Percentiles rank a stretch among this genome's conserved stretches.
Evolutionary conservation across 2,797 vertebrate genomes (phyloP).

Genomic region (Coendou prehensilis): DNA sequence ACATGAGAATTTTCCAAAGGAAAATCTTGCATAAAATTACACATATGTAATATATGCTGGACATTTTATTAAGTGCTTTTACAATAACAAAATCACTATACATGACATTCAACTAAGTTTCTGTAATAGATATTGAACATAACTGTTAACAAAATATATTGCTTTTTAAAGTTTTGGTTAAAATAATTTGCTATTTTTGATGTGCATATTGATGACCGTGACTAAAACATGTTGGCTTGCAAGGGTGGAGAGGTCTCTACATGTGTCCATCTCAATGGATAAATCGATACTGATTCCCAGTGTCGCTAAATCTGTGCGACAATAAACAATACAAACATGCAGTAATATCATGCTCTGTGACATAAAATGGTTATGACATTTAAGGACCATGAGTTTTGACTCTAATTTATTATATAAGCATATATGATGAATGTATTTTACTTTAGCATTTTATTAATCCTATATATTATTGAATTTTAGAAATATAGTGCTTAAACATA

Average conservation of each 20-base stretch:
- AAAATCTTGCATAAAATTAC: conserved; percentile 3
- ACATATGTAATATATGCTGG: background rate
- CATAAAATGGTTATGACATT: background rate
- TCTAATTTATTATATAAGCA: background rate
- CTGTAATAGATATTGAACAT: background rate
- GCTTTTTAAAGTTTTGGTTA: background rate
- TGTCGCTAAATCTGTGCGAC: background rate
- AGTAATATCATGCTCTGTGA: background rate
- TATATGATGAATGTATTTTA: background rate
- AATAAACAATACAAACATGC: background rate
- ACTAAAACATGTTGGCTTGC: background rate
- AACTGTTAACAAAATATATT: background rate
- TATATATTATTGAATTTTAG: conserved; percentile 13
- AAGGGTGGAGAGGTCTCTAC: background rate
- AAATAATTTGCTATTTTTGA: background rate
- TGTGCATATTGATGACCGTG: background rate
- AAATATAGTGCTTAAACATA: conserved; percentile 18
- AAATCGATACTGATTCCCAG: background rate
- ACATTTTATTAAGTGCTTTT: conserved; percentile 30
- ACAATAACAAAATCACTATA: background rate
- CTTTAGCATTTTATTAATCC: background rate
- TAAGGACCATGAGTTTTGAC: background rate
- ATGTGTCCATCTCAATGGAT: background rate
- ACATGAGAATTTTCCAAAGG: background rate
- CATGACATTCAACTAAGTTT: background rate